Conservation (phyloP, 2,888 invertebrate species). For the Agrotis ipsilon region DNA sequence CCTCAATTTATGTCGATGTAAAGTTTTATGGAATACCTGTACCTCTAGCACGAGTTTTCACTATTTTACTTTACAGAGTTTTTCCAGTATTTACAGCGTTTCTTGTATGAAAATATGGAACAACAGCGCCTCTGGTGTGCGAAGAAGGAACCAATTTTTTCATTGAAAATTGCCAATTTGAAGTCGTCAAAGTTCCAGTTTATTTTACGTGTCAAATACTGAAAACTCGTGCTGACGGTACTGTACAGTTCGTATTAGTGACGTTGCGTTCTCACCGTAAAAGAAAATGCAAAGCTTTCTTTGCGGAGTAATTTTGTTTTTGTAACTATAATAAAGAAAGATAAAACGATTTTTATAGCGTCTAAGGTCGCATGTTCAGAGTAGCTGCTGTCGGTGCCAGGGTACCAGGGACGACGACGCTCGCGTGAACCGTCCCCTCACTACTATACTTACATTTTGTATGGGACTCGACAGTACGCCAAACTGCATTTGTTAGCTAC, state of each 20-base stretch:
- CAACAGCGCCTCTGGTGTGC: no score
- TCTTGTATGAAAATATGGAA: no score
- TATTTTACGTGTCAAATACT: no score
- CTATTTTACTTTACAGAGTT: no score
- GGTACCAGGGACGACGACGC: conserved; percentile 82
- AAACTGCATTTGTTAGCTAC: conserved; percentile 39
- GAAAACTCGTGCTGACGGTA: no score
- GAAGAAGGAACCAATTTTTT: no score
- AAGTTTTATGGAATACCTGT: not conserved
- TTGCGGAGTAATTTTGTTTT: conserved; percentile 41
- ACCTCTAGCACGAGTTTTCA: no score
- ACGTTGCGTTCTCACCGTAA: not conserved
- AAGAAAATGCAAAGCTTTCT: conserved; percentile 37
- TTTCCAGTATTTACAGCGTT: no score
- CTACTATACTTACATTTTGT: conserved; percentile 55
- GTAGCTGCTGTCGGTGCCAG: conserved; percentile 77
- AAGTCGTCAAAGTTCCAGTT: no score
- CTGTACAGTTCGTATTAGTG: conserved; percentile 8
- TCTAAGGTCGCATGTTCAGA: conserved; percentile 85
- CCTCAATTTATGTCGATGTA: no score
- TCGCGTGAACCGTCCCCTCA: conserved; percentile 82
- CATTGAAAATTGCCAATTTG: no score
- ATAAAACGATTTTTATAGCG: conserved; percentile 75
- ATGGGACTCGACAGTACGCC: conserved; percentile 54
- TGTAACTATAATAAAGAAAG: conserved; percentile 62